Conservation (phyloP, 2,113 vertebrate species). For the Oryzias melastigma region DNA sequence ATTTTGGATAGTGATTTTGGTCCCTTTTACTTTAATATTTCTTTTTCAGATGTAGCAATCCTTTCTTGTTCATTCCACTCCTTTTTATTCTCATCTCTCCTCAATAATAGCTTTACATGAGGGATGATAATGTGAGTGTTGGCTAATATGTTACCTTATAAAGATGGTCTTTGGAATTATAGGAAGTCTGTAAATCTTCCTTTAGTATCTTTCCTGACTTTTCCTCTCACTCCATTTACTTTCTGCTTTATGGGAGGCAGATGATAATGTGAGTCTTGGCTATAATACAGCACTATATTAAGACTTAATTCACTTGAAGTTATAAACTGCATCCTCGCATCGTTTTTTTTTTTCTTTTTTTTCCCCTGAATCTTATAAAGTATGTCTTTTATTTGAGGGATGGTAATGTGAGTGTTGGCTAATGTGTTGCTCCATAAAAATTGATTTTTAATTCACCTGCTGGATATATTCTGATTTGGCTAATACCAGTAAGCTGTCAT, state of each 20-base stretch:
- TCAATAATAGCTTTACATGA: conserved; percentile 54
- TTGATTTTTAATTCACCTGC: conserved; percentile 68
- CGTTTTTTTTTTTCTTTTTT: conserved; percentile 2
- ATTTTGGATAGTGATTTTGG: too few relatives aligned
- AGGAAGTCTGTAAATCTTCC: conserved; percentile 42
- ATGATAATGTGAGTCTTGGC: conserved; percentile 59
- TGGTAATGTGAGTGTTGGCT: conserved; percentile 70
- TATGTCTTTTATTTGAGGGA: conserved; percentile 57
- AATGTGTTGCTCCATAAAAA: conserved; percentile 66
- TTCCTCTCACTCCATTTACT: neutral
- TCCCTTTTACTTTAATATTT: neutral
- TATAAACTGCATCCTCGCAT: conserved; percentile 26
- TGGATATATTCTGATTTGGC: conserved; percentile 45
- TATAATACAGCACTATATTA: conserved; percentile 44
- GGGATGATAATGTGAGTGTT: conserved; percentile 65
- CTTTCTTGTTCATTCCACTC: neutral
- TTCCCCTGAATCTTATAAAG: conserved; percentile 22
- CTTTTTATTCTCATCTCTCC: neutral
- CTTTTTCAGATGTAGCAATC: conserved; percentile 23
- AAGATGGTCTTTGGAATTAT: conserved; percentile 56
- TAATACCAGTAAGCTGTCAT: conserved; percentile 39
- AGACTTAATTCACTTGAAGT: conserved; percentile 55
- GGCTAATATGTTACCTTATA: conserved; percentile 63
- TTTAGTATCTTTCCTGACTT: conserved; percentile 26
- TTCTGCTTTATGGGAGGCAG: conserved; percentile 31